Base-by-base conservation (phyloP, 2,888 invertebrate species). In the Drosophila nr. perissopoda region DNA sequence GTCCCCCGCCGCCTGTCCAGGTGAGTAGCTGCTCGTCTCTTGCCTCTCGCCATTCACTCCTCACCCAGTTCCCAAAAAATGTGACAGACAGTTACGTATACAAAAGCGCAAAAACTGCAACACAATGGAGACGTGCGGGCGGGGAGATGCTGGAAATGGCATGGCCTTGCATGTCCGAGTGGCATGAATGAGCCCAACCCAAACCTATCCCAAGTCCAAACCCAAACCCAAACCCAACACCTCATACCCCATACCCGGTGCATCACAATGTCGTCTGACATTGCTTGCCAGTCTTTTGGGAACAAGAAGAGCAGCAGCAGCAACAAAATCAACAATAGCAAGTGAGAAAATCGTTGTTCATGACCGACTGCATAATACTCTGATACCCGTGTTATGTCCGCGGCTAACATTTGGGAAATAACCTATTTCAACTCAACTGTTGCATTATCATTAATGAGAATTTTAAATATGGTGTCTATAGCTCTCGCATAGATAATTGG, bases 101-200 rank as follows among this genome's bases (percentile, higher is more conserved):
- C 64, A 76, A 80, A 76, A 71, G 67, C 27, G 71, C 60, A 67
- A 81, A 78, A 76, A 59, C 53, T 80, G 78, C 67, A 68, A 25
- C 59, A 77, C 70, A 74, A 65, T 70, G 46, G 38, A n/a, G 27
- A 34, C 13, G 33, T n/a, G 69, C n/a, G 51, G 27, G 13, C 18
- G 31, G 40, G 34, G 21, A 36, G 25, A n/a, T 49, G 56, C n/a
- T 64, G 61, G 34, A 56, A 70, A 70, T 52, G 66, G 60, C 25
- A 64, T 78, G 81, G 76, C 78, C 78, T 78, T 76, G 79, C 77
- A 49, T 74, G 62, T 60, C 59, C 77, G 57, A 64, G 69, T 74
- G 63, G 63, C 63, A 64, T 38, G 59, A 38, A 46, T 31, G 31
- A 18, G 21, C 46, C 57, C 25, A 10, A 4, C 18, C 21, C 42